Conservation (phyloP, 1,140 invertebrate species). For the Harpegnathos saltator region DNA sequence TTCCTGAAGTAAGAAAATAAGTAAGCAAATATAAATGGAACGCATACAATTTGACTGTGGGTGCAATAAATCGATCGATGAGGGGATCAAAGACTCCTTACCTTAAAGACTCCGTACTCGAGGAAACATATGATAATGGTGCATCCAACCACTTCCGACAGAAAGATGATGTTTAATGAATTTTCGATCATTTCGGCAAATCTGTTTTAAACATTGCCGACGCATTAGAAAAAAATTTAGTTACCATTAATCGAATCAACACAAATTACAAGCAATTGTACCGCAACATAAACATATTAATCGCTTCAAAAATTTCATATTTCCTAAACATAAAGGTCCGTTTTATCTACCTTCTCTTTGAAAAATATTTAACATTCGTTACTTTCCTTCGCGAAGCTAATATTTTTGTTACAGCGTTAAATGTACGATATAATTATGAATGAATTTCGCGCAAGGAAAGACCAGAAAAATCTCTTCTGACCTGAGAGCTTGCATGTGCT, state of each 20-base stretch:
- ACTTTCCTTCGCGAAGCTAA: no score
- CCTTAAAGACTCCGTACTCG: conserved; percentile 79
- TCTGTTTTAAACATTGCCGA: conserved; percentile 61
- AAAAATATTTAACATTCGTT: no score
- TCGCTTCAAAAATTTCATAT: not conserved
- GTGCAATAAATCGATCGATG: not conserved
- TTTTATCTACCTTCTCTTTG: no score
- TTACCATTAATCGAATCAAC: conserved; percentile 13
- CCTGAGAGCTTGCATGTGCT: conserved; percentile 77
- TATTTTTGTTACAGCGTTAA: not conserved
- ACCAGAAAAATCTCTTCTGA: conserved; percentile 35
- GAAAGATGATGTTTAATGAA: conserved; percentile 78
- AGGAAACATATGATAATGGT: conserved; percentile 82
- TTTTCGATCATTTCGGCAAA: conserved; percentile 80
- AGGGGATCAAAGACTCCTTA: conserved; percentile 26
- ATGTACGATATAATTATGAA: not conserved
- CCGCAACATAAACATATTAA: not conserved
- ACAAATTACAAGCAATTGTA: not conserved
- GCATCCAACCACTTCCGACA: conserved; percentile 81
- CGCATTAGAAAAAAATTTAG: not conserved
- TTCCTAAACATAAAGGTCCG: no score
- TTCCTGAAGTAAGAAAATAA: conserved; percentile 75
- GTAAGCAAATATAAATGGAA: no score
- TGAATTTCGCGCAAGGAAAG: not conserved
- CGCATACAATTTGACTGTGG: not conserved